Evolutionary conservation across 2,113 vertebrate genomes (phyloP), one percentile per base, ranked within the genome.

Genomic region (Lagopus muta): DNA sequence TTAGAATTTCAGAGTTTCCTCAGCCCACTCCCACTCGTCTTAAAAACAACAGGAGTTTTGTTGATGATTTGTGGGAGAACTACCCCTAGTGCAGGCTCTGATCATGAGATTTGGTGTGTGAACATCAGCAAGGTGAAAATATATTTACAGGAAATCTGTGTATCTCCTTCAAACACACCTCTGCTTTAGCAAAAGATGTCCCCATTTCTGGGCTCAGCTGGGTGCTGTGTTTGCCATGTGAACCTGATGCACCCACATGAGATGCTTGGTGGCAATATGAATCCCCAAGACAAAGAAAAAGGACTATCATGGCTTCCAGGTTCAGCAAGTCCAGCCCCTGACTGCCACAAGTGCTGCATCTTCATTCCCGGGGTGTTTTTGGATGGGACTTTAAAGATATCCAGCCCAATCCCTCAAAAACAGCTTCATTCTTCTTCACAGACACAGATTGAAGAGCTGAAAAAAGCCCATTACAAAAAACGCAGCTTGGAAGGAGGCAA

Each of bases 141-240:
- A 32, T 11, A 10, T 50, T 11, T 34, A 3, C 5, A 13, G 47
- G 16, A 83, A 65, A 86, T 36, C 16, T 0, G 0, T 57, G 36
- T 45, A 10, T 17, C 47, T 87, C 17, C 34, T 12, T 90, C 7
- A 14, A 57, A 58, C 28, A 54, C 2, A 61, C 3, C 2, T 21
- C 48, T 66, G 40, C 55, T 86, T 80, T 48, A 81, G 50, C 61
- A 71, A 52, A 92, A 81, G 64, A 30, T 40, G 54, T 27, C 38
- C 43, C 64, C 0, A 0, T n/a, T 55, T 52, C 64, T 80, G 60
- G 40, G 32, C 16, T 88, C 3, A 1, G 16, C 8, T 4, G 30
- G 54, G 36, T 74, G 42, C 10, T 80, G 3, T 43, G 15, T 55
- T 86, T 60, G 19, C 48, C 65, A 3, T 32, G 17, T 32, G 58